These are phyloP conservation scores for Heliconius hortense DNA, from an alignment of 2,888 invertebrate species.

Conservation along the genomic window DNA sequence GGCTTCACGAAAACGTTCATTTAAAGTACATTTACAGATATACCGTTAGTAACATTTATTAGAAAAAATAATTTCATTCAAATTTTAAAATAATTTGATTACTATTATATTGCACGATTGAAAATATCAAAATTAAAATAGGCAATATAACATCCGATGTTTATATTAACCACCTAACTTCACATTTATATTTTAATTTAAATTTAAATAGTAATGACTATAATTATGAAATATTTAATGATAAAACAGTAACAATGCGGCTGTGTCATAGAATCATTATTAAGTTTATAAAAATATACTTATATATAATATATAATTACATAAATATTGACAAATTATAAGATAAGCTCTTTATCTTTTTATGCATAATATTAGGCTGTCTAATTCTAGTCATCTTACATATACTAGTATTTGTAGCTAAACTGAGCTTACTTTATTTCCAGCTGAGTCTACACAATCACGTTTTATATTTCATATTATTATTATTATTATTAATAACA, in stretches of 20 bases:
- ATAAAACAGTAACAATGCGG: background rate
- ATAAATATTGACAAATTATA: background rate
- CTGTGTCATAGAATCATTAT: background rate
- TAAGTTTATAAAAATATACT: background rate
- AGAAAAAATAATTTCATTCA: background rate
- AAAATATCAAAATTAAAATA: background rate
- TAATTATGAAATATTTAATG: background rate
- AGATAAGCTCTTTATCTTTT: background rate
- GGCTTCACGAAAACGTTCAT: conserved; percentile 54
- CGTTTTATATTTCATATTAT: background rate
- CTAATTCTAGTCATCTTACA: too few species aligned
- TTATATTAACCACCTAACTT: background rate
- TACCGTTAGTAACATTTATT: background rate
- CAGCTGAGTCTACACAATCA: background rate
- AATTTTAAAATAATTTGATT: background rate
- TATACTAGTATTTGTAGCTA: background rate
- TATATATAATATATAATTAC: background rate
- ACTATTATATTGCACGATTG: background rate
- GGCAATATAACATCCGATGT: background rate
- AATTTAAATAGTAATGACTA: background rate
- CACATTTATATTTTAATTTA: background rate
- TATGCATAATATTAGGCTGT: background rate
- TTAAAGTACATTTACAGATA: conserved; percentile 2
- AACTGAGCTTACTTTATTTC: background rate
- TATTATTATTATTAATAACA: background rate